phyloP scores from a whole-genome alignment of 1,140 invertebrate species.

The Augochlora pura region DNA sequence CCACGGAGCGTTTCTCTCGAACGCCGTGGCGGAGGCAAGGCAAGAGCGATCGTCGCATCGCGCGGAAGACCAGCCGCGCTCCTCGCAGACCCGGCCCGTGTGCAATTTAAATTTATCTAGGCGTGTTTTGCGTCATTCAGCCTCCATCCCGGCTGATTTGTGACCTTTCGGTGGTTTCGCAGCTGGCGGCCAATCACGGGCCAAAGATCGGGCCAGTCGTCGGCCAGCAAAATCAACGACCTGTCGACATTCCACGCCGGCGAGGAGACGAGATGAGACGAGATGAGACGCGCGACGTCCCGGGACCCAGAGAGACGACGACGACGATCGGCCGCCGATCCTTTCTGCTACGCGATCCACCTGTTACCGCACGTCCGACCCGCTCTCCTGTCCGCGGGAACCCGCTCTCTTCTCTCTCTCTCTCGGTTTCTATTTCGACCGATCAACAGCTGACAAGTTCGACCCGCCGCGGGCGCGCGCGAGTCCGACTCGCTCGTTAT shows the following conservation, averaged over 20 bases:
- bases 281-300: constrained; percentile 51
- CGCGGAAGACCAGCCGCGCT: no score
- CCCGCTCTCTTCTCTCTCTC: no score
- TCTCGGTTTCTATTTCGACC: constrained; percentile 58
- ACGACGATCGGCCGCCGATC: constrained; percentile 1
- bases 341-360: constrained; percentile 55
- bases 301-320: constrained; percentile 35
- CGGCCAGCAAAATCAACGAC: constrained; percentile 71
- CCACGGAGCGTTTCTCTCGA: constrained; percentile 35
- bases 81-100: constrained; percentile 57
- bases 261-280: no score
- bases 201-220: constrained; percentile 68
- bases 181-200: constrained; percentile 71
- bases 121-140: constrained; percentile 76
- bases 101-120: constrained; percentile 79
- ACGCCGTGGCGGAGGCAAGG: not conserved
- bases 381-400: not conserved
- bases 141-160: constrained; percentile 74
- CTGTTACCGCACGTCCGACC: constrained; percentile 64
- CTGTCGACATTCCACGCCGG: constrained; percentile 37
- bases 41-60: not conserved
- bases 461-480: constrained; percentile 21
- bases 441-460: constrained; percentile 54
- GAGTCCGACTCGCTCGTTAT: constrained; percentile 32
- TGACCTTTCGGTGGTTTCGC: constrained; percentile 69